Conservation (phyloP, 2,797 vertebrate genomes). For the Gobio occitaniae region DNA sequence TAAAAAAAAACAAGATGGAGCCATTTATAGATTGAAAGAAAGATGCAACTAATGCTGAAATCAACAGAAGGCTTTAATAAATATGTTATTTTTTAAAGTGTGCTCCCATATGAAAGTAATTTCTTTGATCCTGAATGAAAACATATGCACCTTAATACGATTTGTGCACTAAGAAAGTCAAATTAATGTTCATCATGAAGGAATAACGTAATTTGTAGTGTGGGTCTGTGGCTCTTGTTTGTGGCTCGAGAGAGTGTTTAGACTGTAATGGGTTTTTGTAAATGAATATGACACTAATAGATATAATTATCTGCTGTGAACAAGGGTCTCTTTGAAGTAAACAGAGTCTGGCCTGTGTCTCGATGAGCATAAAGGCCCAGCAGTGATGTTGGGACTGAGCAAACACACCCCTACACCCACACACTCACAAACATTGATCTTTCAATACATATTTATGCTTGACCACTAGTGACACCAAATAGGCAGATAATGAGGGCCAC, state of each 20-base stretch:
- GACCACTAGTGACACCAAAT: slow-evolving; percentile 50
- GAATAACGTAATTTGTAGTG: slow-evolving; percentile 22
- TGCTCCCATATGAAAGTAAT: background rate
- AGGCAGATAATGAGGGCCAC: slow-evolving; percentile 56
- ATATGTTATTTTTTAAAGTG: slow-evolving; percentile 1
- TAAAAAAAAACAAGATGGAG: background rate
- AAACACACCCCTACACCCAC: slow-evolving; percentile 32
- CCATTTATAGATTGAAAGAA: slow-evolving; percentile 8
- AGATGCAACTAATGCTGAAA: background rate
- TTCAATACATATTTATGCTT: slow-evolving; percentile 61
- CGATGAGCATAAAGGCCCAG: slow-evolving; percentile 16
- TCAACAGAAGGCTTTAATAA: background rate
- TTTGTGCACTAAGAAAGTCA: slow-evolving; percentile 6
- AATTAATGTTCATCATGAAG: slow-evolving; percentile 16
- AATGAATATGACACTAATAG: slow-evolving; percentile 45
- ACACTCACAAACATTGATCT: slow-evolving; percentile 36
- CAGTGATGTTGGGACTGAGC: slow-evolving; percentile 35
- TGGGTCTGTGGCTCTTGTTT: slow-evolving; percentile 27
- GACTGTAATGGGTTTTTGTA: slow-evolving; percentile 28
- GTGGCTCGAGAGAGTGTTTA: slow-evolving; percentile 15
- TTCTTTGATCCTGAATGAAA: slow-evolving; percentile 19
- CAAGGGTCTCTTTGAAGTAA: slow-evolving; percentile 46
- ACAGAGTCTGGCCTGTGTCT: slow-evolving; percentile 44
- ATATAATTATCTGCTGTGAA: slow-evolving; percentile 20
- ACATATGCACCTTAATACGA: slow-evolving; percentile 16